These are phyloP conservation scores for Salminus brasiliensis DNA, from an alignment of 2,113 vertebrate genomes.

Conservation along the genomic window DNA sequence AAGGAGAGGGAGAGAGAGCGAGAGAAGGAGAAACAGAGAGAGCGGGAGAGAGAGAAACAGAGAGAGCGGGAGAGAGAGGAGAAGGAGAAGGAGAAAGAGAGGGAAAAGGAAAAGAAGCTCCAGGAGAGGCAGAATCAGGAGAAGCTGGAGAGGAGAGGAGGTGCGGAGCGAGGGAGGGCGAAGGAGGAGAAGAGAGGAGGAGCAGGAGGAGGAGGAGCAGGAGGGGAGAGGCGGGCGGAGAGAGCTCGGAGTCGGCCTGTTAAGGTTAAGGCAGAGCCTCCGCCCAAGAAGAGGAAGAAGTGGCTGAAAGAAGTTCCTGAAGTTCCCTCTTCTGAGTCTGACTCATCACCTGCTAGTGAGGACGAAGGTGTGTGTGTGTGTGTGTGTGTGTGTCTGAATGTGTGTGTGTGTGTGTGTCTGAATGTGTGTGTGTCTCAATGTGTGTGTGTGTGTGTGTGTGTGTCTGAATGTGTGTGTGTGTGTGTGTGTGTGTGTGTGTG, in stretches of 20 bases:
- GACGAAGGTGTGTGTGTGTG: slow-evolving; percentile 80
- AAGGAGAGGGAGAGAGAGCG: slow-evolving; percentile 5
- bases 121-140: slow-evolving; percentile 65
- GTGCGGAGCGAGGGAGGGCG: slow-evolving; percentile 64
- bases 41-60: background rate
- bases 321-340: slow-evolving; percentile 83
- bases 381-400: background rate
- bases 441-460: no score
- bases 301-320: slow-evolving; percentile 89
- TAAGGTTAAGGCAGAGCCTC: slow-evolving; percentile 89
- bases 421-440: no score
- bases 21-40: slow-evolving; percentile 7
- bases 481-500: no score
- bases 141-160: slow-evolving; percentile 68
- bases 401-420: slow-evolving; percentile 10
- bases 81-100: slow-evolving; percentile 57
- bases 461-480: no score
- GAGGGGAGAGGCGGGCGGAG: slow-evolving; percentile 66
- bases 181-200: slow-evolving; percentile 72
- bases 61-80: slow-evolving; percentile 52
- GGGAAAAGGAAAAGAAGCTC: slow-evolving; percentile 68
- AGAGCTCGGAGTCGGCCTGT: slow-evolving; percentile 75
- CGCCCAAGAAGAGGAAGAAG: slow-evolving; percentile 93
- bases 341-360: slow-evolving; percentile 86
- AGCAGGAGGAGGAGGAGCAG: slow-evolving; percentile 62